Percentiles rank a stretch among this genome's conserved stretches.
These are phyloP conservation scores for Agraylea sexmaculata DNA, from an alignment of 1,140 invertebrate species.

Conservation along the genomic window DNA sequence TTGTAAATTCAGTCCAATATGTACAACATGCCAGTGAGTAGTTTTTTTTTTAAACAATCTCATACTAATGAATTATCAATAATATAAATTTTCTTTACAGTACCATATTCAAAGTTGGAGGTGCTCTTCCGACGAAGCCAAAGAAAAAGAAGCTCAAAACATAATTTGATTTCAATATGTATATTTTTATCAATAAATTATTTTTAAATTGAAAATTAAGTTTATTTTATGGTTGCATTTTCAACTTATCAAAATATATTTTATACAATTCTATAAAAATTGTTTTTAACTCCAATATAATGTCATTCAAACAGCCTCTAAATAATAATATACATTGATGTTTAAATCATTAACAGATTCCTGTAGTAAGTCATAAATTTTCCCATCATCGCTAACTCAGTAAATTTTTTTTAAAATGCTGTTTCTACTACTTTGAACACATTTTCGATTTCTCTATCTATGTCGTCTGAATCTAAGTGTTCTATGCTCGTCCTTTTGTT, in stretches of 20 bases:
- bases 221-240: background rate
- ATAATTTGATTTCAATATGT: slow-evolving; percentile 14
- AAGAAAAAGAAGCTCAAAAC: slow-evolving; percentile 60
- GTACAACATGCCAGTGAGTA: slow-evolving; percentile 92
- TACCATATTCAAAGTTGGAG: slow-evolving; percentile 71
- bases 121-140: slow-evolving; percentile 53
- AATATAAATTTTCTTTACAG: slow-evolving; percentile 45
- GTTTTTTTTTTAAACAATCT: slow-evolving; percentile 13
- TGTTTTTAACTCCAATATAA: too few relatives aligned
- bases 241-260: background rate
- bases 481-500: slow-evolving; percentile 5
- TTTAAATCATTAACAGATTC: too few relatives aligned
- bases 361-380: too few relatives aligned
- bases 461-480: slow-evolving; percentile 6
- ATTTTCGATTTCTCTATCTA: slow-evolving; percentile 33
- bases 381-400: too few relatives aligned
- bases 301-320: too few relatives aligned
- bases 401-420: slow-evolving; percentile 23
- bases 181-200: background rate
- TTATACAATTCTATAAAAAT: background rate
- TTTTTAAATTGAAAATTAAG: slow-evolving; percentile 1
- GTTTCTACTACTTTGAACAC: slow-evolving; percentile 35
- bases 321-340: too few relatives aligned
- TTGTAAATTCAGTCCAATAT: slow-evolving; percentile 95
- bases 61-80: slow-evolving; percentile 9